Base-by-base conservation (phyloP, 2,113 vertebrate species). In the Ovis canadensis region DNA sequence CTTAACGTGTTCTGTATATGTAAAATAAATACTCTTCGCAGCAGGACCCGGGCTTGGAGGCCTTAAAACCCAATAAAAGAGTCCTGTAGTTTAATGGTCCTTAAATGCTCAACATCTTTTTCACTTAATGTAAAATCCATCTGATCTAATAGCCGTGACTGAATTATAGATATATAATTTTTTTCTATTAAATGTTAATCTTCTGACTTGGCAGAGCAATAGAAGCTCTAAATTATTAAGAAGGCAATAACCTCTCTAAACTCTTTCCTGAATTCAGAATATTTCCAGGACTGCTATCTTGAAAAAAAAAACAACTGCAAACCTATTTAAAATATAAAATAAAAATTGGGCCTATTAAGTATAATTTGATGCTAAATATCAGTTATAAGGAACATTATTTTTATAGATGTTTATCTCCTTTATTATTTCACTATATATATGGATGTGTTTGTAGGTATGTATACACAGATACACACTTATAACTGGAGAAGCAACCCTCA, bases 111-210 rank as follows among this genome's bases (percentile, higher is more conserved):
- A 5, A 96, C 98, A 98, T 98, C 98, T 98, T 98, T 98, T 98
- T 97, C 98, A 96, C 97, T 98, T 98, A 98, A 98, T 98, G 98
- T 84, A 97, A 99, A 99, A 99, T 71, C 98, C 98, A 99, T 99
- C 98, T 78, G 98, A 98, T 98, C 98, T 98, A 99, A 99, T 98
- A 98, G 98, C 98, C 82, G 92, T 97, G 98, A 98, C 98, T 98
- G 97, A 98, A 98, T 98, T 98, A 99, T 89, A 95, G 36, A 96
- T 77, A 96, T 95, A 94, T 97, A 97, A 98, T 98, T 96, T 98
- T 98, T 91, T 98, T 96, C 98, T 97, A 98, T 99, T 99, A 98
- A 98, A 98, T 98, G 98, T 98, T 93, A 97, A 99, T 99, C 98
- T 99, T 98, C 98, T 90, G 98, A 98, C 96, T 94, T 99, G 98